phyloP scores from a whole-genome alignment of 1,140 invertebrate genomes.

The Centruroides vittatus region DNA sequence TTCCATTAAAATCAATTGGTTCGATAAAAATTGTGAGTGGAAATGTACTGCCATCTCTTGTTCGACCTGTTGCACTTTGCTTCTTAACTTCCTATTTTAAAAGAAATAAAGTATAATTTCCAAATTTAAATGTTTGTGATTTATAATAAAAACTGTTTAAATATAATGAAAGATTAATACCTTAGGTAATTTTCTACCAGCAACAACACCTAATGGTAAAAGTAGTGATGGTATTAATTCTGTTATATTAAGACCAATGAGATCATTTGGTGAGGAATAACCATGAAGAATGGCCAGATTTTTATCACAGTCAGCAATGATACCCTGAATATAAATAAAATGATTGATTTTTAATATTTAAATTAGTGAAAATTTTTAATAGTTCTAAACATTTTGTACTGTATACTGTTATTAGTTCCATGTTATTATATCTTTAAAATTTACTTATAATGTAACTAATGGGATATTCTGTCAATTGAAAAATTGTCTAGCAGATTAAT shows the following conservation, averaged over 20 bases:
- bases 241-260: conserved; percentile 22
- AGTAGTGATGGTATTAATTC: conserved; percentile 25
- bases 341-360: no score
- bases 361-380: no score
- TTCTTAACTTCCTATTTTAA: conserved; percentile 33
- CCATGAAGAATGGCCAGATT: conserved; percentile 25
- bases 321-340: conserved; percentile 20
- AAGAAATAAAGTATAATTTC: neutral
- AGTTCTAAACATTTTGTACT: no score
- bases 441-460: no score
- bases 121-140: neutral
- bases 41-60: conserved; percentile 43
- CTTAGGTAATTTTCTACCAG: conserved; percentile 18
- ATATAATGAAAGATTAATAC: conserved; percentile 7
- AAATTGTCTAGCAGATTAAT: no score
- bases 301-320: conserved; percentile 23
- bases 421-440: no score
- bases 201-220: conserved; percentile 16
- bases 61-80: conserved; percentile 44
- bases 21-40: conserved; percentile 43
- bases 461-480: no score
- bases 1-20: conserved; percentile 3
- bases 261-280: conserved; percentile 18
- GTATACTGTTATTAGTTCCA: no score
- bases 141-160: neutral